A percentile compares a stretch with the other conserved stretches of the same genome.
phyloP scores from a whole-genome alignment of 2,888 invertebrate species.

The Drosophila leonis region DNA sequence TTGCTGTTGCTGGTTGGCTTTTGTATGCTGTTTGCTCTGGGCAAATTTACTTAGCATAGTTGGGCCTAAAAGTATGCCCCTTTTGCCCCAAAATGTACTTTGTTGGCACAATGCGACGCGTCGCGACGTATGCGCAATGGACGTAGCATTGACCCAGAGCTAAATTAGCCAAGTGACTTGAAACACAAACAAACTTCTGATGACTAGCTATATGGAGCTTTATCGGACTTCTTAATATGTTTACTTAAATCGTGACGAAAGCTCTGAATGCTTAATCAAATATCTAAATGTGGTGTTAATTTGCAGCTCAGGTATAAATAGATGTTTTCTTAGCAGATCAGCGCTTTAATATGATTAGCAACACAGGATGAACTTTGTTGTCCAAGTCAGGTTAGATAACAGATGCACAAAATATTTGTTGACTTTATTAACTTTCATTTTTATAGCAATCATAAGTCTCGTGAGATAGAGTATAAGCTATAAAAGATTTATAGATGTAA shows the following conservation, averaged over 20 bases:
- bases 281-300: conserved; percentile 5
- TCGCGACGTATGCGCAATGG: conserved; percentile 47
- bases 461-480: not conserved
- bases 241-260: not conserved
- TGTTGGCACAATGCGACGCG: conserved; percentile 43
- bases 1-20: conserved; percentile 35
- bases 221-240: conserved; percentile 17
- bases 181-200: not conserved
- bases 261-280: not conserved
- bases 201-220: not conserved
- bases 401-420: not conserved
- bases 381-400: not conserved
- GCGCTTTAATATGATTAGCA: not conserved
- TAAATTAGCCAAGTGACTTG: not conserved
- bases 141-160: conserved; percentile 42
- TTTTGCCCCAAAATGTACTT: not conserved
- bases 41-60: conserved; percentile 60
- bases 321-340: not conserved
- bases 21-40: conserved; percentile 48
- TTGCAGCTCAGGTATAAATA: not conserved
- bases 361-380: not conserved
- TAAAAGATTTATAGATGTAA: not conserved
- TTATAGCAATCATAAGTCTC: not conserved
- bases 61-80: conserved; percentile 74
- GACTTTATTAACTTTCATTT: not conserved